Conservation (phyloP, 2,113 vertebrate species). For the Burhinus bistriatus region DNA sequence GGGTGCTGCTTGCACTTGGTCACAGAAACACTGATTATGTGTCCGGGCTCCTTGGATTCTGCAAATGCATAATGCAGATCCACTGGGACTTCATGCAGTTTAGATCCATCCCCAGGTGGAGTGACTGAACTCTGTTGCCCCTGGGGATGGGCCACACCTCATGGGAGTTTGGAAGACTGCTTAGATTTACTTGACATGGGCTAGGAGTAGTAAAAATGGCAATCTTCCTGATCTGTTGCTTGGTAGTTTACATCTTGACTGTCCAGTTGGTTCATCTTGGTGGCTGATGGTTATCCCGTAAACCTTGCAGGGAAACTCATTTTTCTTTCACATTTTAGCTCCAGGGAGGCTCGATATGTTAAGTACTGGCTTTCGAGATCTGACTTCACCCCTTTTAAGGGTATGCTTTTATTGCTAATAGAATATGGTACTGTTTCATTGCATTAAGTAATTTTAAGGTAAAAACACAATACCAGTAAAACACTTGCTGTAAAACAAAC, state of each 20-base stretch:
- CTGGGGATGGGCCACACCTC: rapidly evolving
- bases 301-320: neutral
- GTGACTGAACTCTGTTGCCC: no score
- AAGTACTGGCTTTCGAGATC: neutral
- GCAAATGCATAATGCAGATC: rapidly evolving
- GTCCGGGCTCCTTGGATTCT: neutral
- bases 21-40: rapidly evolving
- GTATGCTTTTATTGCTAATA: neutral
- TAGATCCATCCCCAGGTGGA: neutral
- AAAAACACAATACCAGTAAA: neutral
- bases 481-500: neutral
- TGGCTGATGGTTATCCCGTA: neutral
- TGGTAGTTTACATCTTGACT: neutral
- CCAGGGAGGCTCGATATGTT: neutral
- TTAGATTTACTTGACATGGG: neutral
- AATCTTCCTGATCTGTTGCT: neutral
- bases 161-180: neutral
- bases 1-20: neutral
- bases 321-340: neutral
- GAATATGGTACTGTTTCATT: neutral
- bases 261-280: neutral
- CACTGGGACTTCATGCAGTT: neutral
- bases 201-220: neutral
- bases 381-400: neutral
- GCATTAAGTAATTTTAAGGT: neutral